Conservation (phyloP, 2,888 invertebrate species). For the Drosophila flavopinicola region DNA sequence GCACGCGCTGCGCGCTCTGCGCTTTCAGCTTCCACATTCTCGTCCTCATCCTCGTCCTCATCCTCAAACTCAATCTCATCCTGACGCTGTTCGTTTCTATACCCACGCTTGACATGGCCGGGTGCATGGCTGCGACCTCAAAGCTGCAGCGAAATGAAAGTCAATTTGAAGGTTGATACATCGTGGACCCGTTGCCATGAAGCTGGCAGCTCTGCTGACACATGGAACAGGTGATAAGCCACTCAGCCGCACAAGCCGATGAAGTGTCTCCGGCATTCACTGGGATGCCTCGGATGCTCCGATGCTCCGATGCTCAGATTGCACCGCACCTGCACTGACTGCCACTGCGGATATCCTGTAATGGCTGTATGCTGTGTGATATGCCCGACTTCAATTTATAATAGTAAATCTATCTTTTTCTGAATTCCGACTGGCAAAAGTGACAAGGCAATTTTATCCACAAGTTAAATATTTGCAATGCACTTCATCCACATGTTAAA, state of each 20-base stretch:
- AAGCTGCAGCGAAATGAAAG: slow-evolving; percentile 74
- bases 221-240: slow-evolving; percentile 73
- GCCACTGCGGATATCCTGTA: slow-evolving; percentile 12
- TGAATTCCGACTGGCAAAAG: no score
- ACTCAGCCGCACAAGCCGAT: slow-evolving; percentile 56
- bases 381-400: not conserved
- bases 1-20: slow-evolving; percentile 45
- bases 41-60: not conserved
- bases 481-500: no score
- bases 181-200: slow-evolving; percentile 53
- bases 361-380: no score
- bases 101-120: slow-evolving; percentile 24
- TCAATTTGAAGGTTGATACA: slow-evolving; percentile 78
- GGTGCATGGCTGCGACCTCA: slow-evolving; percentile 65
- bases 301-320: not conserved
- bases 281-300: not conserved
- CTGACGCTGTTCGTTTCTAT: slow-evolving; percentile 6
- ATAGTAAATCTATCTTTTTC: no score
- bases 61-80: slow-evolving; percentile 1
- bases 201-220: slow-evolving; percentile 67
- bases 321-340: not conserved
- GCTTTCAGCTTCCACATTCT: slow-evolving; percentile 6
- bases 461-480: no score
- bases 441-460: no score
- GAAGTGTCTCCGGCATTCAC: slow-evolving; percentile 48